Base-by-base conservation (phyloP, 2,888 invertebrate genomes). In the Koerneria pararmatus region DNA sequence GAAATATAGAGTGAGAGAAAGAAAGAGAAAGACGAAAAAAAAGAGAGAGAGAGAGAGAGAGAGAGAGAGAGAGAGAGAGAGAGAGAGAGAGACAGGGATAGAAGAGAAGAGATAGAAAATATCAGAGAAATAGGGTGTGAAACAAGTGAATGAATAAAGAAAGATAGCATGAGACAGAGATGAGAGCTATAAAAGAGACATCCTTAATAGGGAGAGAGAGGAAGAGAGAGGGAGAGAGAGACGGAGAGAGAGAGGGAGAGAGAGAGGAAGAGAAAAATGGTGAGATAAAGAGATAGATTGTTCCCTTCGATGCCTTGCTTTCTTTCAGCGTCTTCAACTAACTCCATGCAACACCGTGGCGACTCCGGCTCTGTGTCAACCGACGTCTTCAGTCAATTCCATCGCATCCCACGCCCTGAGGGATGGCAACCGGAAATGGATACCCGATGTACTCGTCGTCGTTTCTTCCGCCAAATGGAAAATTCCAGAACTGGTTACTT, bases 381-480 rank as follows among this genome's bases (percentile, higher is more conserved):
- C 63, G n/a, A 63, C 63, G 1, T 51, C 63, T 4, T 54, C 53
- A 37, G 63, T 63, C 53, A 63, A 63, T 53, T 53, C 54, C 6
- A 63, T 63, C 6, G 63, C 63, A 2, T 24, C 24, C 4, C 41
- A 41, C 54, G 46, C 63, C n/a, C 11, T 63, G 3, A 53, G 29
- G 24, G 29, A 68, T 3, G 75, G 76, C 4, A 80, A 80, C 65
- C 66, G 80, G n/a, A 71, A 72, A 41, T 35, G 54, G 22, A 67
- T 72, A 15, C 76, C 80, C 3, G 80, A 80, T 66, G 74, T 80
- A 1, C 69, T 80, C 56, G 58, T 80, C 3, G 73, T 80, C 4
- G 67, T 80, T 27, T 74, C 76, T 2, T 76, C 73, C 6, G 69
- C 71, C 41, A 70, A 75, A 64, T 78, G 75, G 56, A 68, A 66